These are phyloP conservation scores for Esperia sulphurella DNA, from an alignment of 2,888 invertebrate genomes.

Conservation along the genomic window DNA sequence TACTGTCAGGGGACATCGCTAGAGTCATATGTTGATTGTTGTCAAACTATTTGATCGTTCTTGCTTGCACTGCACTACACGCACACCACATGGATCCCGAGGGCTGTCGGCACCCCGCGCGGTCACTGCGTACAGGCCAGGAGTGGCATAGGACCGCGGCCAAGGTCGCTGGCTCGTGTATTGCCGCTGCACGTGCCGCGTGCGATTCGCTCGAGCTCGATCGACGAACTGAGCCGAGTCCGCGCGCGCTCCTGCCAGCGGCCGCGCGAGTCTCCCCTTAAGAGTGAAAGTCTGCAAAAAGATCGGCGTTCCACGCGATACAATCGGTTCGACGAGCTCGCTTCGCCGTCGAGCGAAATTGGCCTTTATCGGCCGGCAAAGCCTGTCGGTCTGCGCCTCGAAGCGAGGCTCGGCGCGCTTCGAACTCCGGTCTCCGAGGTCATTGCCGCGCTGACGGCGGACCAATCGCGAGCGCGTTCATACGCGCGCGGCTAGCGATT, in stretches of 20 bases:
- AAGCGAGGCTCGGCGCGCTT: conserved; percentile 86
- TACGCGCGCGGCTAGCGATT: conserved; percentile 65
- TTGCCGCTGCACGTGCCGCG: conserved; percentile 62
- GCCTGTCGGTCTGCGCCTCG: conserved; percentile 74
- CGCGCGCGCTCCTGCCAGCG: conserved; percentile 64
- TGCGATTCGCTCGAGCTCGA: conserved; percentile 78
- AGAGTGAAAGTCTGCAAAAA: conserved; percentile 81
- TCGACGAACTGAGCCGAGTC: conserved; percentile 75
- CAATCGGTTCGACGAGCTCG: conserved; percentile 65
- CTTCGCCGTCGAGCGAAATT: conserved; percentile 63
- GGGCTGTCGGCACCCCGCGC: conserved; percentile 34
- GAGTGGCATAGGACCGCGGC: conserved; percentile 64
- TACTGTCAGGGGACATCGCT: conserved; percentile 86
- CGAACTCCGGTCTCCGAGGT: conserved; percentile 90
- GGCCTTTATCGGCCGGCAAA: conserved; percentile 70
- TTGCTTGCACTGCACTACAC: conserved; percentile 69
- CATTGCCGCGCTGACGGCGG: conserved; percentile 84
- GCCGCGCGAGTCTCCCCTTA: conserved; percentile 65
- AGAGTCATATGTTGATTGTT: conserved; percentile 53
- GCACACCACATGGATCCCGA: conserved; percentile 61
- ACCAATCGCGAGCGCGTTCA: conserved; percentile 74
- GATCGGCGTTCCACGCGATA: conserved; percentile 73
- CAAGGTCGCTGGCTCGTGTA: conserved; percentile 64
- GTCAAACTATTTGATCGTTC: conserved; percentile 49
- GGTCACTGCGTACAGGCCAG: conserved; percentile 60